phyloP scores from a whole-genome alignment of 2,113 vertebrate species.

The Naja naja region DNA sequence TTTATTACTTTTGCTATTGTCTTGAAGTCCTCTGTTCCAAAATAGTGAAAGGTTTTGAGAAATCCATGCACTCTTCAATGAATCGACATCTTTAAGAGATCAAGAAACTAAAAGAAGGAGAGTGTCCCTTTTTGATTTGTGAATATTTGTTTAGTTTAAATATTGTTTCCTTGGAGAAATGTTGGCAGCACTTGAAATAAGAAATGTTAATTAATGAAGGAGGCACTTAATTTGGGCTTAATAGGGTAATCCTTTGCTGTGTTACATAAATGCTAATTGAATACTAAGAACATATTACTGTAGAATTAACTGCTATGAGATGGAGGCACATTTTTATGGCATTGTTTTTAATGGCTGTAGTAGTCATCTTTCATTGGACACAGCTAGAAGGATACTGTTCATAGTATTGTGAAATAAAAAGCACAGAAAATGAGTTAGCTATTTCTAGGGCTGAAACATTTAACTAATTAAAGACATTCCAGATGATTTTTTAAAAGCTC shows the following conservation, averaged over 20 bases:
- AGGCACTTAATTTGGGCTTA: slow-evolving; percentile 64
- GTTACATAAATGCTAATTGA: slow-evolving; percentile 69
- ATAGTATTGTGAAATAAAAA: slow-evolving; percentile 28
- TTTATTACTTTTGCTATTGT: not conserved
- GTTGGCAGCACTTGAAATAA: slow-evolving; percentile 65
- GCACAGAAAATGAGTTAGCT: not conserved
- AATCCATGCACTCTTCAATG: not conserved
- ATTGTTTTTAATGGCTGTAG: not conserved
- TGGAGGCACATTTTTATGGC: slow-evolving; percentile 37
- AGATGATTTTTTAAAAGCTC: not conserved
- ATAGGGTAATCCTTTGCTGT: slow-evolving; percentile 65
- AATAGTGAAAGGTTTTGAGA: not conserved
- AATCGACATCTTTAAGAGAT: slow-evolving; percentile 22
- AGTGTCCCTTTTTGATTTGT: not conserved
- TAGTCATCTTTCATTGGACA: not conserved
- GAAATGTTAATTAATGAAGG: slow-evolving; percentile 65
- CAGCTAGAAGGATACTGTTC: not conserved
- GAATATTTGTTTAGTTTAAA: slow-evolving; percentile 43
- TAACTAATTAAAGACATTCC: not conserved
- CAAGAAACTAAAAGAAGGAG: slow-evolving; percentile 21
- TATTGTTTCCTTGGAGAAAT: slow-evolving; percentile 60
- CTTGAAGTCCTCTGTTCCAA: not conserved
- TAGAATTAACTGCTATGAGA: slow-evolving; percentile 47
- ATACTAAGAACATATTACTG: slow-evolving; percentile 56
- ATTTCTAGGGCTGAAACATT: not conserved